Evolutionary conservation across 1,140 invertebrate species (phyloP).

Genomic region (Trinorchestia longiramus): DNA sequence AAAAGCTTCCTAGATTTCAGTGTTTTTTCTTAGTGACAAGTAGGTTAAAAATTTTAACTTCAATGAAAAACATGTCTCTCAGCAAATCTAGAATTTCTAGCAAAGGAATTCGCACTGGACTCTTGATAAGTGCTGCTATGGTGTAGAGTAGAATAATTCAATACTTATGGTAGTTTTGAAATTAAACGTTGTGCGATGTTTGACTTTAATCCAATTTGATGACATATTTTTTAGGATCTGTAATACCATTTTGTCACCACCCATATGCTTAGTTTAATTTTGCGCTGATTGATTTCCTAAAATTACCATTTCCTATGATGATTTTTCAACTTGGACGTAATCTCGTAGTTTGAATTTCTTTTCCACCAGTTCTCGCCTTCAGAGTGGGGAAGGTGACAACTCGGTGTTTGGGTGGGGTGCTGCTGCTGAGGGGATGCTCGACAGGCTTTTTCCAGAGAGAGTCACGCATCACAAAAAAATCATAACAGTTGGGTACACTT

Average conservation of each 20-base stretch:
- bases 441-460: slow-evolving; percentile 87
- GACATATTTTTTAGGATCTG: too few species aligned
- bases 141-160: not conserved
- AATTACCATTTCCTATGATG: not conserved
- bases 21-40: not conserved
- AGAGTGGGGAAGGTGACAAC: not conserved
- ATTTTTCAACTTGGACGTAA: not conserved
- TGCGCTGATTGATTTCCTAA: not conserved
- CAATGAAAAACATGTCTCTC: not conserved
- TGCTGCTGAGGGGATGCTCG: slow-evolving; percentile 76
- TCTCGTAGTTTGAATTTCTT: not conserved
- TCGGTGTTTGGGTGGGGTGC: slow-evolving; percentile 59
- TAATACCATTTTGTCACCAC: too few species aligned
- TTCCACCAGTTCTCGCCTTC: not conserved
- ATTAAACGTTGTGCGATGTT: too few species aligned
- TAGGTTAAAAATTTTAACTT: not conserved
- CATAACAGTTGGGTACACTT: slow-evolving; percentile 78
- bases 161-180: too few species aligned
- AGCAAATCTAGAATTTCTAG: too few species aligned
- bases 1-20: not conserved
- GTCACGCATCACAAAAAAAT: slow-evolving; percentile 81
- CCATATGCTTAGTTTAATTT: too few species aligned
- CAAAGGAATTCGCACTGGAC: not conserved
- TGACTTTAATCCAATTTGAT: too few species aligned
- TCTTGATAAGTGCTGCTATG: not conserved